Evolutionary conservation across 2,797 vertebrate species (phyloP).

Genomic region (Antrozous pallidus): DNA sequence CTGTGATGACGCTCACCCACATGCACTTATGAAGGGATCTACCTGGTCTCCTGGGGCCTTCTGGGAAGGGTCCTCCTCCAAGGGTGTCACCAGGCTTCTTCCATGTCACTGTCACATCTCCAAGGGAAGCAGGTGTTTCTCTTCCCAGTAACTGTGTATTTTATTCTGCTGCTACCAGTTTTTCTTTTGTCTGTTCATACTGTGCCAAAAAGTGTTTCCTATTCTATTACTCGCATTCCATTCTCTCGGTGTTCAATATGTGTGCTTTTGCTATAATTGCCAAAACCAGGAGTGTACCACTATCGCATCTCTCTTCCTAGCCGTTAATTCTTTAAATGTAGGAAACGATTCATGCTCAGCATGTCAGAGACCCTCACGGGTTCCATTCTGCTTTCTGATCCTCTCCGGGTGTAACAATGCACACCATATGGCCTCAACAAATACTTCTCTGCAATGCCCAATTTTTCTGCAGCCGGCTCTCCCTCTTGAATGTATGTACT

Average conservation of each 20-base stretch:
- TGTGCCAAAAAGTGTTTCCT: background rate
- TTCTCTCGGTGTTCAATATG: conserved; percentile 45
- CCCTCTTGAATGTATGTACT: conserved; percentile 78
- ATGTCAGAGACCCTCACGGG: conserved; percentile 20
- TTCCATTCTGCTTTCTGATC: conserved; percentile 70
- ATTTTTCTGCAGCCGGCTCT: conserved; percentile 67
- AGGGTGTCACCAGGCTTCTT: background rate
- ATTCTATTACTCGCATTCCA: conserved; percentile 52
- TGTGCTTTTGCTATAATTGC: conserved; percentile 41
- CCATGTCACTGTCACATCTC: background rate
- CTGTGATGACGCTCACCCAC: background rate
- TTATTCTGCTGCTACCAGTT: conserved; percentile 2
- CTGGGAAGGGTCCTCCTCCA: background rate
- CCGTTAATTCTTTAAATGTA: conserved; percentile 60
- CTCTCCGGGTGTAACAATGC: conserved; percentile 71
- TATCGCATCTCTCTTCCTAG: conserved; percentile 39
- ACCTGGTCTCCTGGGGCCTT: background rate
- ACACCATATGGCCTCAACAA: conserved; percentile 48
- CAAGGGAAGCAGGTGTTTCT: background rate
- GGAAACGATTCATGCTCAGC: conserved; percentile 63
- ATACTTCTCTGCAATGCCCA: conserved; percentile 31
- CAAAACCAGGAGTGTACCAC: conserved; percentile 27
- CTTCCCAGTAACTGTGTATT: conserved; percentile 1
- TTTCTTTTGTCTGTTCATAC: conserved; percentile 43
- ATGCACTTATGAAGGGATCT: background rate